Evolutionary conservation across 2,797 vertebrate genomes (phyloP).

Genomic region (Phaenicophaeus curvirostris): DNA sequence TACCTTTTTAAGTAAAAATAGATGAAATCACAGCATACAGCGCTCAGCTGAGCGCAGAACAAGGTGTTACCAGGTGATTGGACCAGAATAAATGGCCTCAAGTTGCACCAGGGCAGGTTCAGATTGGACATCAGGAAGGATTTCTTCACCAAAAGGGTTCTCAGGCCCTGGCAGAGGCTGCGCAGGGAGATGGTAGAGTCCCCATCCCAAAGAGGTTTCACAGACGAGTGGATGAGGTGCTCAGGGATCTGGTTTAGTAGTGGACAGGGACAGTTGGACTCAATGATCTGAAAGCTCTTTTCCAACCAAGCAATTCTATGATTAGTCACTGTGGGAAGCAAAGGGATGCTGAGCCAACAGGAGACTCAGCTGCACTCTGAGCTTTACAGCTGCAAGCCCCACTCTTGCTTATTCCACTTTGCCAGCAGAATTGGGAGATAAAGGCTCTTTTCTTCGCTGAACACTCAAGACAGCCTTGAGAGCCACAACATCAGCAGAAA

Average conservation of each 20-base stretch:
- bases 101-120: too few species aligned
- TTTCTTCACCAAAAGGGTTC: too few species aligned
- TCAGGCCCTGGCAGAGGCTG: too few species aligned
- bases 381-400: neutral
- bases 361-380: neutral
- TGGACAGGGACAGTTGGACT: too few species aligned
- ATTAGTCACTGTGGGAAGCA: neutral
- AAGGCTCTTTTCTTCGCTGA: slow-evolving; percentile 22
- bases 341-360: slow-evolving; percentile 15
- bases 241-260: too few species aligned
- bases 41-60: neutral
- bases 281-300: too few species aligned
- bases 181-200: too few species aligned
- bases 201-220: too few species aligned
- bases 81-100: too few species aligned
- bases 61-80: neutral
- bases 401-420: neutral
- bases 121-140: too few species aligned
- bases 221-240: too few species aligned
- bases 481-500: slow-evolving; percentile 1
- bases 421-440: slow-evolving; percentile 9
- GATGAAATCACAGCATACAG: neutral
- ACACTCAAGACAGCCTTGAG: neutral
- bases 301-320: too few species aligned
- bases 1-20: neutral